Evolutionary conservation across 2,888 invertebrate genomes (phyloP), one percentile per base, ranked within the genome.

Genomic region (Polylopha cassiicola): DNA sequence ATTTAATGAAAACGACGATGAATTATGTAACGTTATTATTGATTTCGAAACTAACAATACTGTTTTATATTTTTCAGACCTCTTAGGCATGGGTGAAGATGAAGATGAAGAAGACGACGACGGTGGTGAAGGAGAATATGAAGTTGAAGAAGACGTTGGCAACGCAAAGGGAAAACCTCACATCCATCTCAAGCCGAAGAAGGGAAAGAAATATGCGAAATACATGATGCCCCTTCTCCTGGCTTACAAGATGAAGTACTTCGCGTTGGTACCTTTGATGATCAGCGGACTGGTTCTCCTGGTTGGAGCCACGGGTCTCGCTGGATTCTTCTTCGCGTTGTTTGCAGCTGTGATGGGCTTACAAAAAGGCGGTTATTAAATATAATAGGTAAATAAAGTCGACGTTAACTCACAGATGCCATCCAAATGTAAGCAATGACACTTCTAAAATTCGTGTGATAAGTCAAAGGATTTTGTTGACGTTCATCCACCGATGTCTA

Each of bases 271-370:
- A 21, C 95, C 95, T 1, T 87, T 93, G 0, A 70, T 95, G 65
- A 87, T 94, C 48, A 91, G 92, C 33, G 90, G 89, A 3, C 71
- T 94, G 11, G 78, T 93, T 1, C 75, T 95, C 4, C 70, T 95
- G 30, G 90, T 92, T 3, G 93, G 92, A 44, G 91, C 93, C 0
- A 93, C 94, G 0, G 92, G 93, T 9, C 69, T 95, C 42, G 95
- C 94, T 10, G 95, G 95, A 48, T 95, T 95, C 79, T 95, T 95
- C 86, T 95, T 95, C 66, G 94, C 95, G 1, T 76, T 95, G 7
- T 95, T 95, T 59, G 92, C 94, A 32, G 93, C 94, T 1, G 92
- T 92, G 3, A 91, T 95, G 87, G 93, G 92, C 37, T 77, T 94
- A 46, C 93, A 90, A 66, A 79, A 84, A 45, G 84, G 85, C 43